Evolutionary conservation across 2,797 vertebrate genomes (phyloP).

Genomic region (Paramormyrops hopkinsi): DNA sequence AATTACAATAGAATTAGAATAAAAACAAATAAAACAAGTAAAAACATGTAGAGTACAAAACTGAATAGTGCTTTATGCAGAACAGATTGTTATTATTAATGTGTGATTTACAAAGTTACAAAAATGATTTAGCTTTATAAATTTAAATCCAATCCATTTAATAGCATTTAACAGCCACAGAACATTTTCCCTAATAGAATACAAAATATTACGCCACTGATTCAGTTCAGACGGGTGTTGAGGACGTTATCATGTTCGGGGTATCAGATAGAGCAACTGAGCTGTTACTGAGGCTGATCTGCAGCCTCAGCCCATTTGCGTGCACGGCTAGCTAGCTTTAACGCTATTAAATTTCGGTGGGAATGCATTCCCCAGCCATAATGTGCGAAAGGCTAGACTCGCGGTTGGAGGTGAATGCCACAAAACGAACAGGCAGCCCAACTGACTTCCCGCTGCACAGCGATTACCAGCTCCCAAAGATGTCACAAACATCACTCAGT

Average conservation of each 20-base stretch:
- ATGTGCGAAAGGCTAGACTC: neutral
- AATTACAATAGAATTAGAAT: neutral
- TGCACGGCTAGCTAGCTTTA: neutral
- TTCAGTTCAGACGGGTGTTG: neutral
- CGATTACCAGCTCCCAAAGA: neutral
- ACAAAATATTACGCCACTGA: neutral
- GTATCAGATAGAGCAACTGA: neutral
- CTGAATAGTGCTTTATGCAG: neutral
- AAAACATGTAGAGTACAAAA: neutral
- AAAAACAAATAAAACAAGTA: neutral
- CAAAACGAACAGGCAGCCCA: neutral
- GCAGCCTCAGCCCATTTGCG: conserved; percentile 8
- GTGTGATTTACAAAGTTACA: neutral
- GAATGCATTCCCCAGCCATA: neutral
- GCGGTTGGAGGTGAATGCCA: neutral
- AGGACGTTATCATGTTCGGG: neutral
- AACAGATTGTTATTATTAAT: neutral
- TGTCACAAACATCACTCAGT: neutral
- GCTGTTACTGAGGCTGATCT: neutral
- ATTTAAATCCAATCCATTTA: neutral
- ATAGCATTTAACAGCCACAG: neutral
- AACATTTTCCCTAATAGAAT: neutral
- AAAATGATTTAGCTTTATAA: neutral
- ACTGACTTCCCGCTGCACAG: neutral
- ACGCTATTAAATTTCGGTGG: conserved; percentile 13